Percentiles rank a stretch among this genome's conserved stretches.
phyloP scores from a whole-genome alignment of 1,140 invertebrate genomes.

The Euglossa dilemma region DNA sequence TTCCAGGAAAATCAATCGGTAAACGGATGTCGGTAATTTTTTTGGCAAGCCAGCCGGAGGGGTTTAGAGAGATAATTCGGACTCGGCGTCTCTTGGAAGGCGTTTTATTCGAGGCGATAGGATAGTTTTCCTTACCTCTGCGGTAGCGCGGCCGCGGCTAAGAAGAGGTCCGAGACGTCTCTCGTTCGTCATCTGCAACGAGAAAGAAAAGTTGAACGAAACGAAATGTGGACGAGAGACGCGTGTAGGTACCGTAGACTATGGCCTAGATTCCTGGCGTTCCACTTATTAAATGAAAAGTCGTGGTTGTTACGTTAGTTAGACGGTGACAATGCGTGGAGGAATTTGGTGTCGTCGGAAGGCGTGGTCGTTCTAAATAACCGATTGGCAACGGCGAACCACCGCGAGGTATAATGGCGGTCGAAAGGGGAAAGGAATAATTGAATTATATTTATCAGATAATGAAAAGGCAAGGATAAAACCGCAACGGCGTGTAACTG shows the following conservation, averaged over 20 bases:
- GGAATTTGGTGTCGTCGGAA: slow-evolving; percentile 14
- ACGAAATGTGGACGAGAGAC: too few species aligned
- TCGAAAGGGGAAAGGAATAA: slow-evolving; percentile 72
- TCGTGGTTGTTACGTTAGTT: background rate
- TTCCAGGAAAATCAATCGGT: slow-evolving; percentile 79
- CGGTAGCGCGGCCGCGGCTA: too few species aligned
- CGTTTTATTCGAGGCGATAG: background rate
- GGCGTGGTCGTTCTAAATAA: background rate
- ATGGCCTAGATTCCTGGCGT: background rate
- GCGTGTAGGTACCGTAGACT: too few species aligned
- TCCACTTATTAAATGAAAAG: background rate
- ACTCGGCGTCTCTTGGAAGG: slow-evolving; percentile 20
- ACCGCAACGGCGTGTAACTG: slow-evolving; percentile 69
- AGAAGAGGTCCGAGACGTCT: too few species aligned
- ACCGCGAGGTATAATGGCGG: slow-evolving; percentile 21
- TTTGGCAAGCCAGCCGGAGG: slow-evolving; percentile 57
- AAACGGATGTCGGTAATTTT: slow-evolving; percentile 78
- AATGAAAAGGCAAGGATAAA: slow-evolving; percentile 78
- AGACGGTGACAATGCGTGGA: too few species aligned
- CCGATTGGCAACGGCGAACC: background rate
- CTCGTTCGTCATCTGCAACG: background rate
- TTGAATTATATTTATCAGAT: slow-evolving; percentile 79
- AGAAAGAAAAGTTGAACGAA: background rate
- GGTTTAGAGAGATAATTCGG: background rate
- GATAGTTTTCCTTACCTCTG: background rate